phyloP scores from a whole-genome alignment of 2,113 vertebrate genomes.

The Pseudorhombus dupliciocellatus region DNA sequence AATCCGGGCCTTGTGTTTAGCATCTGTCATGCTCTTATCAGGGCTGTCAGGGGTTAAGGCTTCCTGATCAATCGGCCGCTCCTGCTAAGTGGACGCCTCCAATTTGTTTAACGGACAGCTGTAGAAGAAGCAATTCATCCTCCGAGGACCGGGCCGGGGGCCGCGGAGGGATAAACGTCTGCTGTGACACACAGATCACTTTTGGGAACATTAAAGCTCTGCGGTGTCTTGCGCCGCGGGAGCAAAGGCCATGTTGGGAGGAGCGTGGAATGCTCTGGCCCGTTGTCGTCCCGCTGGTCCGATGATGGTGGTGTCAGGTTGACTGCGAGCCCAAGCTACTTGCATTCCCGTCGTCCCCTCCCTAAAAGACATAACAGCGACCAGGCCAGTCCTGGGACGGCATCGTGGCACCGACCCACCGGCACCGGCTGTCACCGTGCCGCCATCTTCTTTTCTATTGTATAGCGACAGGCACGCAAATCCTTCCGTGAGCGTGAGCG shows the following conservation, averaged over 20 bases:
- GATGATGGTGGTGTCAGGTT: slow-evolving; percentile 72
- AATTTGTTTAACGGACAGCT: slow-evolving; percentile 54
- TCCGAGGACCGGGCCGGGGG: neutral
- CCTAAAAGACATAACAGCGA: slow-evolving; percentile 62
- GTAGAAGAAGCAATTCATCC: slow-evolving; percentile 28
- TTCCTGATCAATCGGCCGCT: slow-evolving; percentile 60
- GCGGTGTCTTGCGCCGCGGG: slow-evolving; percentile 38
- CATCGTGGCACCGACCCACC: slow-evolving; percentile 42
- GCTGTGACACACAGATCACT: slow-evolving; percentile 45
- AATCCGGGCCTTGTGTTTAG: slow-evolving; percentile 67
- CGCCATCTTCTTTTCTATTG: slow-evolving; percentile 24
- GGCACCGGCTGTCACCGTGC: slow-evolving; percentile 37
- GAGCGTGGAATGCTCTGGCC: slow-evolving; percentile 67
- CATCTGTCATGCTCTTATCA: slow-evolving; percentile 74
- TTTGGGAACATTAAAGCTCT: slow-evolving; percentile 52
- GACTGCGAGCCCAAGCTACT: slow-evolving; percentile 57
- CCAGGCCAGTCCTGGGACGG: slow-evolving; percentile 13
- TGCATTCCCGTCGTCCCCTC: slow-evolving; percentile 67
- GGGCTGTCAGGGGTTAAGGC: slow-evolving; percentile 50
- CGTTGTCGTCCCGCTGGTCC: slow-evolving; percentile 59
- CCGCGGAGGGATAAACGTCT: slow-evolving; percentile 9
- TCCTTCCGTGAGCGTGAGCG: slow-evolving; percentile 43
- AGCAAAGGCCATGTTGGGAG: slow-evolving; percentile 67
- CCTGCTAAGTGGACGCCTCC: slow-evolving; percentile 42
- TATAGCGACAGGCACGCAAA: slow-evolving; percentile 48